A percentile compares a stretch with the other conserved stretches of the same genome.
Evolutionary conservation across 2,113 vertebrate species (phyloP).

Genomic region (Brienomyrus brachyistius): DNA sequence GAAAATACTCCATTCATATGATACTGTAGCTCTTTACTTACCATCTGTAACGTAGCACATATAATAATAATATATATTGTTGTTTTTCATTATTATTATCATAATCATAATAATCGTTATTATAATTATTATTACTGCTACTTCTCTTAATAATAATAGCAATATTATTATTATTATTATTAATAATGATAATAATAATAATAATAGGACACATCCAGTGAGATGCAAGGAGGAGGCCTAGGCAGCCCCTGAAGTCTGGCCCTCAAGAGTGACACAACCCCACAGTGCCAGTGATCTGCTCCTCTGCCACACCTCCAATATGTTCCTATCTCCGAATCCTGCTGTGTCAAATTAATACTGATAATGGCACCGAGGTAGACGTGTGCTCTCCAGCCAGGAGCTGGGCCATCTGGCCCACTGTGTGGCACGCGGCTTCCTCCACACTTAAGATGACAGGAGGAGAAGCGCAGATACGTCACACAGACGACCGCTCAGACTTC

Average conservation of each 20-base stretch:
- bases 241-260: neutral
- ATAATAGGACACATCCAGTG: neutral
- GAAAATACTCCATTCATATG: neutral
- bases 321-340: neutral
- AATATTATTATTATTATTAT: neutral
- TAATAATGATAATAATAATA: neutral
- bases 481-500: neutral
- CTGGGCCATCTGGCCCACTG: neutral
- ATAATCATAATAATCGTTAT: neutral
- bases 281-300: neutral
- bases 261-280: neutral
- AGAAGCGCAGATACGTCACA: neutral
- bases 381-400: neutral
- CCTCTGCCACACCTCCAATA: neutral
- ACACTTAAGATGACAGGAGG: neutral
- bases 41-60: neutral
- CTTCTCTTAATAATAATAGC: neutral
- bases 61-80: neutral
- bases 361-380: conserved; percentile 9
- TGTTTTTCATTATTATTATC: neutral
- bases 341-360: conserved; percentile 15
- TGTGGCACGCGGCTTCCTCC: neutral
- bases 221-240: neutral
- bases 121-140: neutral
- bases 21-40: neutral